Conservation (phyloP, 2,113 vertebrate genomes). For the Myodes glareolus region DNA sequence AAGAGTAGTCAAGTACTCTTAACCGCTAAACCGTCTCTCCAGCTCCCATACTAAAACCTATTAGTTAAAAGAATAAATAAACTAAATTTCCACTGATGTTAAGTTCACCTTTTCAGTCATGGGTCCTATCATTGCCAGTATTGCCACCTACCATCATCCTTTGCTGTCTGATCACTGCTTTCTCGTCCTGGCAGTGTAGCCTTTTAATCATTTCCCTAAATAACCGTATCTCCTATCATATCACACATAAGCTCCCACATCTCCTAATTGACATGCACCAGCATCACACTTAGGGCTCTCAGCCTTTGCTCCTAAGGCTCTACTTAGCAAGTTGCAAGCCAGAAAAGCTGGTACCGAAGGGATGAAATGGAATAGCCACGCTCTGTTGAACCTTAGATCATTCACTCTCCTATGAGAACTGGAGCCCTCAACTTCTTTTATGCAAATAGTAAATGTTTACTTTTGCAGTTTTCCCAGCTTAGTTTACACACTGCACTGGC, state of each 20-base stretch:
- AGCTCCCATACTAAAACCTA: not conserved
- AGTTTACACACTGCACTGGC: not conserved
- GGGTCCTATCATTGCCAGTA: not conserved
- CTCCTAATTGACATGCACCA: not conserved
- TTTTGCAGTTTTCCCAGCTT: not conserved
- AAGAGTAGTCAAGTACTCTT: not conserved
- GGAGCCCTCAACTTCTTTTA: not conserved
- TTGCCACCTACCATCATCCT: not conserved
- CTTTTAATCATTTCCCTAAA: not conserved
- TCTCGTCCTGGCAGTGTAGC: not conserved
- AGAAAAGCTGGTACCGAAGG: not conserved
- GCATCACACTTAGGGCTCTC: not conserved
- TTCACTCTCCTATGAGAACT: not conserved
- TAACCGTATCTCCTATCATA: not conserved
- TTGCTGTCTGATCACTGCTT: not conserved
- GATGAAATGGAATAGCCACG: not conserved
- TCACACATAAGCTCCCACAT: not conserved
- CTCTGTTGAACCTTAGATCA: not conserved
- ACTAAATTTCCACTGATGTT: conserved; percentile 1
- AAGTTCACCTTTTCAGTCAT: not conserved
- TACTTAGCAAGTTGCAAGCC: not conserved
- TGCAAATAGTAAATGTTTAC: not conserved
- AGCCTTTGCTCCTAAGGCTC: not conserved
- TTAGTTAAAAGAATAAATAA: not conserved
- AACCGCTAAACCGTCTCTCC: not conserved